A percentile compares a stretch with the other conserved stretches of the same genome.
Evolutionary conservation across 35 echinoderm and acorn worm genomes (phyloP).

Genomic region (Patiria miniata): DNA sequence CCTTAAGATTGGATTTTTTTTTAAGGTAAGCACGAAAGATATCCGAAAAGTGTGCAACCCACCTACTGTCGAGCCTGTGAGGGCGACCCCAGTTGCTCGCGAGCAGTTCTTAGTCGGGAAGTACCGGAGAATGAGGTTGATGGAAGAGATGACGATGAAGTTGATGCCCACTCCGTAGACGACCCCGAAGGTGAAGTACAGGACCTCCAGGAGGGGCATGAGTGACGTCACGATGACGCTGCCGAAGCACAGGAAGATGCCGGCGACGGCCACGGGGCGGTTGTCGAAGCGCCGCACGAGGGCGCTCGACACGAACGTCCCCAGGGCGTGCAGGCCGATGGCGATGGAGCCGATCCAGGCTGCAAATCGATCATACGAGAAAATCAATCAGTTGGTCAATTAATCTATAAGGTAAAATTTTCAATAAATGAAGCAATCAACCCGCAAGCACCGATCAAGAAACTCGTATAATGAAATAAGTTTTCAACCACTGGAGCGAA

Average conservation of each 20-base stretch:
- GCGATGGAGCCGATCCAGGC: constrained; percentile 90
- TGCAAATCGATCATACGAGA: constrained; percentile 13
- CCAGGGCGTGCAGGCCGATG: constrained; percentile 88
- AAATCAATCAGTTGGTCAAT: neutral
- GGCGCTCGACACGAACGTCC: constrained; percentile 71
- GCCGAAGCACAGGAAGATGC: constrained; percentile 67
- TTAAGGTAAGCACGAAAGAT: too few relatives aligned
- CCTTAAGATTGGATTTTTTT: too few relatives aligned
- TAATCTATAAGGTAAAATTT: too few relatives aligned
- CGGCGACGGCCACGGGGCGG: constrained; percentile 51
- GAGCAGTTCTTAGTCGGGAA: constrained; percentile 80
- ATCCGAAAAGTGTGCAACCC: neutral
- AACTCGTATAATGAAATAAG: too few relatives aligned
- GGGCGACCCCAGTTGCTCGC: constrained; percentile 75
- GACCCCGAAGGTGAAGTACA: constrained; percentile 80
- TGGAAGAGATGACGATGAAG: constrained; percentile 78
- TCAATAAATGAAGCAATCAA: too few relatives aligned
- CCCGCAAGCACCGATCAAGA: too few relatives aligned
- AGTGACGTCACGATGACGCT: constrained; percentile 61
- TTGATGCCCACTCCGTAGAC: constrained; percentile 85
- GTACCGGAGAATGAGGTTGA: constrained; percentile 85
- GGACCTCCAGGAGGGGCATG: constrained; percentile 59
- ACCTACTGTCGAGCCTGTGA: constrained; percentile 80
- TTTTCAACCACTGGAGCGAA: too few relatives aligned
- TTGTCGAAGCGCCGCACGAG: constrained; percentile 66